Percentiles rank a stretch among this genome's conserved stretches.
phyloP scores from a whole-genome alignment of 2,797 vertebrate species.

The Salarias fasciatus region DNA sequence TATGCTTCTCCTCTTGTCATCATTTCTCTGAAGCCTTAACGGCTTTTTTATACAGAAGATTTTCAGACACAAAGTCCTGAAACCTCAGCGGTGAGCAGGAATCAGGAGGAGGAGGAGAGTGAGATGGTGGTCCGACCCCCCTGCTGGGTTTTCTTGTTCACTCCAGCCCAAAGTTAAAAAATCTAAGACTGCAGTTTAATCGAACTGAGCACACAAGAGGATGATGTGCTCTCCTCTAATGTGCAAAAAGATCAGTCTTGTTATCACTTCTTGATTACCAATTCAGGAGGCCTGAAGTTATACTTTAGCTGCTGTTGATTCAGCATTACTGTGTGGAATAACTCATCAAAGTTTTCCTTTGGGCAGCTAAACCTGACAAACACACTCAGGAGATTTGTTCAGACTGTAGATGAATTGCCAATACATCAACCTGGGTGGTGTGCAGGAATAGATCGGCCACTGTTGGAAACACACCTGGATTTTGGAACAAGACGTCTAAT shows the following conservation, averaged over 20 bases:
- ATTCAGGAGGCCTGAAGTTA: conserved; percentile 56
- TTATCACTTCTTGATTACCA: conserved; percentile 54
- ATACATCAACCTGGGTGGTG: conserved; percentile 17
- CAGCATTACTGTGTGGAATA: conserved; percentile 46
- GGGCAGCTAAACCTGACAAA: conserved; percentile 36
- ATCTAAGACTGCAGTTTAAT: conserved; percentile 57
- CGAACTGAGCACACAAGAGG: conserved; percentile 48
- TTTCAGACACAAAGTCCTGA: conserved; percentile 22
- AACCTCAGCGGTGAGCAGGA: conserved; percentile 14
- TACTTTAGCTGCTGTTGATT: conserved; percentile 51
- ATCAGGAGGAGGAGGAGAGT: conserved; percentile 30
- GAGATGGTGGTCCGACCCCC: conserved; percentile 40
- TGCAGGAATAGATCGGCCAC: conserved; percentile 1
- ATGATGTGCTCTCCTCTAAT: conserved; percentile 23
- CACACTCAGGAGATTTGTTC: conserved; percentile 26
- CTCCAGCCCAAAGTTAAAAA: conserved; percentile 51
- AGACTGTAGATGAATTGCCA: conserved; percentile 18
- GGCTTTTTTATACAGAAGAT: conserved; percentile 18
- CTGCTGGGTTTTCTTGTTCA: conserved; percentile 60
- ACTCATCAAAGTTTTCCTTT: conserved; percentile 50
- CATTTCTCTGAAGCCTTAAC: conserved; percentile 8
- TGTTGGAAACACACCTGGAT: not conserved
- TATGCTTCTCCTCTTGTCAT: conserved; percentile 26
- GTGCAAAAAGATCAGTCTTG: conserved; percentile 49
- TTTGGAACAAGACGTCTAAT: too few species aligned